Evolutionary conservation across 2,797 vertebrate genomes (phyloP).

Genomic region (Xyrichtys novacula): DNA sequence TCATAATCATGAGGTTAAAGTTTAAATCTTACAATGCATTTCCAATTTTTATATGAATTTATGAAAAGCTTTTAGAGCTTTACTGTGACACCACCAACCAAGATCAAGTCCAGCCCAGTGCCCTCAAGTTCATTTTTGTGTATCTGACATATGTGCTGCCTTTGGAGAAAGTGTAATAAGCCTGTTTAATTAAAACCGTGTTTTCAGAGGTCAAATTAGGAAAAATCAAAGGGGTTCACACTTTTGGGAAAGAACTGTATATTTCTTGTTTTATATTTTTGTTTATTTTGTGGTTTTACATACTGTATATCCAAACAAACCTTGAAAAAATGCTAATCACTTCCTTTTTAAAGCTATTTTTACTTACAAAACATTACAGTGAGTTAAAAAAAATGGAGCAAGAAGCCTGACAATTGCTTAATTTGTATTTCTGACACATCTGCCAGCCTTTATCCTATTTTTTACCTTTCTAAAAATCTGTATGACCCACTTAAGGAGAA

Average conservation of each 20-base stretch:
- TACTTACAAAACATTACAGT: slow-evolving; percentile 18
- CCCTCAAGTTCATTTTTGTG: too few relatives aligned
- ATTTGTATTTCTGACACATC: slow-evolving; percentile 24
- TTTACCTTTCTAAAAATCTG: slow-evolving; percentile 48
- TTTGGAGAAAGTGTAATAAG: too few relatives aligned
- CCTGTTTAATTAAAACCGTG: too few relatives aligned
- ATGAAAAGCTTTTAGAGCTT: too few relatives aligned
- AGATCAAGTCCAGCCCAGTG: too few relatives aligned
- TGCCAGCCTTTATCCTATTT: slow-evolving; percentile 6
- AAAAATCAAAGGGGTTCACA: too few relatives aligned
- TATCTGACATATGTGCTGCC: too few relatives aligned
- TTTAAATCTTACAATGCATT: too few relatives aligned
- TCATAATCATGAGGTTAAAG: too few relatives aligned
- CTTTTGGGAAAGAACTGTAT: neutral
- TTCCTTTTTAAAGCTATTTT: slow-evolving; percentile 24
- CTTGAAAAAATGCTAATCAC: neutral
- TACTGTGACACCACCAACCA: too few relatives aligned
- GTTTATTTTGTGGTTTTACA: neutral
- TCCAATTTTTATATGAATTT: too few relatives aligned
- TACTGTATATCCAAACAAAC: neutral
- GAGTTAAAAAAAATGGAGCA: slow-evolving; percentile 52
- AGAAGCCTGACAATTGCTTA: slow-evolving; percentile 50
- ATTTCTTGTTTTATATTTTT: slow-evolving; percentile 7
- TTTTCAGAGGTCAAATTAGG: too few relatives aligned
- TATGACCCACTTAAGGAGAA: slow-evolving; percentile 40